Percentiles rank a stretch among this genome's conserved stretches.
Conservation (phyloP, 2,113 vertebrate species). For the Caloenas nicobarica region DNA sequence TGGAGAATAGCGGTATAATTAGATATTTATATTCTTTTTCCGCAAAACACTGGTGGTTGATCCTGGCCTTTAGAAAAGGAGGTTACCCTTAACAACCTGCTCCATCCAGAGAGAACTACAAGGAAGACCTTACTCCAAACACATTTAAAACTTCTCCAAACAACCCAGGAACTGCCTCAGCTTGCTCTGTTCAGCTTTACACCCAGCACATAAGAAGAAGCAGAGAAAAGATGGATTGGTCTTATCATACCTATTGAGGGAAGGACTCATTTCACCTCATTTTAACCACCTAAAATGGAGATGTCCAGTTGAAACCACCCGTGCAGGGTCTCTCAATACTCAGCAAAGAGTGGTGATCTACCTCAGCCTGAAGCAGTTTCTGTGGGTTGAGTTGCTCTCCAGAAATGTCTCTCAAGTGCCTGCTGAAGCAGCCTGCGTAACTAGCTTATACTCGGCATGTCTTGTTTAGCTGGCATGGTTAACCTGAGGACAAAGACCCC, state of each 20-base stretch:
- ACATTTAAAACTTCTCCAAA: background rate
- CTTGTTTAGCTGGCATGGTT: background rate
- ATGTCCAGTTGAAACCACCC: background rate
- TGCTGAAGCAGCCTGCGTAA: background rate
- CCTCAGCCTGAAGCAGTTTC: background rate
- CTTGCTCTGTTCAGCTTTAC: background rate
- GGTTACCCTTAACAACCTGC: background rate
- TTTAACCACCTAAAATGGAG: background rate
- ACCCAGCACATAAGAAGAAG: background rate
- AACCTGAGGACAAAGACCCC: background rate
- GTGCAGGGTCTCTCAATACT: background rate
- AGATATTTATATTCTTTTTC: background rate
- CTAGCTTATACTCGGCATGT: fast-evolving
- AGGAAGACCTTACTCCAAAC: background rate
- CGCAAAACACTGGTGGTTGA: background rate
- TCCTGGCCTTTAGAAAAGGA: background rate
- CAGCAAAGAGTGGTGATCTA: background rate
- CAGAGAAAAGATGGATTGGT: background rate
- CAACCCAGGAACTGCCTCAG: background rate
- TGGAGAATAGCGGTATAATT: background rate
- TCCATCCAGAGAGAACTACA: background rate
- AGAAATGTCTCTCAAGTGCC: background rate
- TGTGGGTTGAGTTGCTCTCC: background rate
- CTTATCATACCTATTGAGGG: background rate
- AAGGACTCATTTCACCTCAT: background rate